Percentiles rank a stretch among this genome's conserved stretches.
phyloP scores from a whole-genome alignment of 2,113 vertebrate genomes.

The Potamarius usumacintae region DNA sequence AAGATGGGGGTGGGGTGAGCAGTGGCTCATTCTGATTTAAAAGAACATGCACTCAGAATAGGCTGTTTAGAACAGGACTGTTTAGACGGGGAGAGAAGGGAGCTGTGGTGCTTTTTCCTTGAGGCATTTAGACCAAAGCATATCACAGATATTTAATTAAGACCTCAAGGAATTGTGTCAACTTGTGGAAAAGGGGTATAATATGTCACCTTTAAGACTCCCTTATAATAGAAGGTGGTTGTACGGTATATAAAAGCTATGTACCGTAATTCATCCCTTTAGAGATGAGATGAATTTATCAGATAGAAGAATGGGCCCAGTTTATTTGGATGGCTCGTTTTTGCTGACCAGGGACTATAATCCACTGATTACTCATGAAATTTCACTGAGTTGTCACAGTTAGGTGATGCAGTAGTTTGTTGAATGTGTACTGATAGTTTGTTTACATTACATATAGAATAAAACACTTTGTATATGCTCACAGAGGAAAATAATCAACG shows the following conservation, averaged over 20 bases:
- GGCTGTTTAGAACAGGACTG: too few species aligned
- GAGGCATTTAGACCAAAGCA: too few species aligned
- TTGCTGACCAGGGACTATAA: neutral
- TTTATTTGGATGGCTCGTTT: neutral
- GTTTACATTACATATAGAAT: too few species aligned
- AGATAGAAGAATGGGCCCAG: neutral
- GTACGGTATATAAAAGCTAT: neutral
- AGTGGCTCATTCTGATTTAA: too few species aligned
- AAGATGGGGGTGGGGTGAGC: too few species aligned
- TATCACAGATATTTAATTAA: too few species aligned
- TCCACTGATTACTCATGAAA: neutral
- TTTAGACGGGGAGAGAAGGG: too few species aligned
- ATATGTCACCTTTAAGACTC: neutral
- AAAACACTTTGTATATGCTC: neutral
- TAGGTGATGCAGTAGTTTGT: neutral
- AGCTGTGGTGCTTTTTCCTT: too few species aligned
- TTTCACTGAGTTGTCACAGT: neutral
- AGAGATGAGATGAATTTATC: neutral
- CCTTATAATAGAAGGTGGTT: neutral
- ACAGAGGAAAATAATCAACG: neutral
- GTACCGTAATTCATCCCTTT: neutral
- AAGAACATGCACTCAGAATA: too few species aligned
- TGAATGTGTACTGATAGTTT: neutral
- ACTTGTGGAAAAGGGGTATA: too few species aligned
- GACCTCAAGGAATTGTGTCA: too few species aligned